Evolutionary conservation across 2,797 vertebrate species (phyloP).

Genomic region (Lycodopsis pacificus): DNA sequence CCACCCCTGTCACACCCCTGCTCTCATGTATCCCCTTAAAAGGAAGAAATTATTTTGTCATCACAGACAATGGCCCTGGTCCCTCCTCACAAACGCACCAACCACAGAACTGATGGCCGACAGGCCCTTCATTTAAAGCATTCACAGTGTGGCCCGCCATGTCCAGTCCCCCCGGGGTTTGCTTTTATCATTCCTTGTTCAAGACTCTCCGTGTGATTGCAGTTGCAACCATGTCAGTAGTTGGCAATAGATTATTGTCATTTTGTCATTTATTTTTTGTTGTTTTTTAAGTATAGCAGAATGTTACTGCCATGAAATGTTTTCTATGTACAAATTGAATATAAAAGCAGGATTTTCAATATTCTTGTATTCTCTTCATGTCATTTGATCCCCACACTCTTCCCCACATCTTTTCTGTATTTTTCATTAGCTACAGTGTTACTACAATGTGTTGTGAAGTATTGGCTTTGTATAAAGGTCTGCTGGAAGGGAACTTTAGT

Average conservation of each 20-base stretch:
- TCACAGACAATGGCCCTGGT: constrained; percentile 86
- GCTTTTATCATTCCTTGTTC: neutral
- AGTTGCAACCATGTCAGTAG: neutral
- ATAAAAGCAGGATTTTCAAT: constrained; percentile 12
- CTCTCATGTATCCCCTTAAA: constrained; percentile 92
- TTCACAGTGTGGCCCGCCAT: neutral
- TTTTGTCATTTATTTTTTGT: neutral
- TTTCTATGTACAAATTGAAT: constrained; percentile 7
- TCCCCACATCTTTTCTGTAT: neutral
- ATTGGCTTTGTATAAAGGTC: neutral
- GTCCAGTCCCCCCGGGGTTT: neutral
- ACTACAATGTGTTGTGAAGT: neutral
- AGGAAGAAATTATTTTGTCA: constrained; percentile 93
- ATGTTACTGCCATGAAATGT: neutral
- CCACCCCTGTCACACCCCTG: constrained; percentile 90
- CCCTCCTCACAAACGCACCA: constrained; percentile 54
- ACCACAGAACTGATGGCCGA: constrained; percentile 56
- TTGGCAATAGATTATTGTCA: neutral
- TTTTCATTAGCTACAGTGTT: neutral
- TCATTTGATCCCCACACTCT: neutral
- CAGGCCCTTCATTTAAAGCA: neutral
- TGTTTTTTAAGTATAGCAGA: neutral
- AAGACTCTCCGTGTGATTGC: neutral
- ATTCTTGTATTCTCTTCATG: neutral
- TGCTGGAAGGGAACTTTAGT: neutral